These are phyloP conservation scores for Gavialis gangeticus DNA, from an alignment of 2,113 vertebrate species.

Conservation along the genomic window DNA sequence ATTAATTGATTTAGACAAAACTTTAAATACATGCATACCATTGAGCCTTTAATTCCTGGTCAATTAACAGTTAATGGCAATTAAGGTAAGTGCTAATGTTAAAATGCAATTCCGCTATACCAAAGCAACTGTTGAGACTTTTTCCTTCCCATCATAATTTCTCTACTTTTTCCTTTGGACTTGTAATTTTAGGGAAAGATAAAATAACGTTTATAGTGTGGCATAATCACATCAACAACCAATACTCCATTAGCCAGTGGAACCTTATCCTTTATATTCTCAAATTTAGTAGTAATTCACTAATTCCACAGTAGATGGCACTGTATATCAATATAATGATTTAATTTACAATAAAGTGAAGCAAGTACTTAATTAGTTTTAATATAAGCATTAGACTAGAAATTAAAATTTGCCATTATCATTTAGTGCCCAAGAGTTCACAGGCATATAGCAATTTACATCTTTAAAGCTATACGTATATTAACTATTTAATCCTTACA, in stretches of 20 bases:
- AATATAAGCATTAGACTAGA: background rate
- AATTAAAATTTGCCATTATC: background rate
- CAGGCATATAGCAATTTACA: background rate
- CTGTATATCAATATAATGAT: slow-evolving; percentile 67
- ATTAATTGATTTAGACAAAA: background rate
- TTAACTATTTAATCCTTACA: background rate
- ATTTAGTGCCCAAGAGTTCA: slow-evolving; percentile 8
- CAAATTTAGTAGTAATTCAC: slow-evolving; percentile 55
- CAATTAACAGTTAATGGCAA: background rate
- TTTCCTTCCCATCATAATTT: background rate
- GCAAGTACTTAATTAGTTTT: background rate
- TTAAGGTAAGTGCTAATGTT: background rate
- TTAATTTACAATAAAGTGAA: background rate
- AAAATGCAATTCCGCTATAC: background rate
- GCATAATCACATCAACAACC: background rate
- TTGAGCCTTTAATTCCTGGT: background rate
- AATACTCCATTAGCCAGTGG: background rate
- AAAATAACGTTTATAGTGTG: background rate
- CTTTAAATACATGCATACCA: background rate
- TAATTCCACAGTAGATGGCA: slow-evolving; percentile 79
- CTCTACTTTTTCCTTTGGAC: background rate
- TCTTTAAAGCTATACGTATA: background rate
- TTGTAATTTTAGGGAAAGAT: background rate
- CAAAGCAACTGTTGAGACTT: background rate
- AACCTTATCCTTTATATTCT: background rate